phyloP scores from a whole-genome alignment of 2,113 vertebrate species.

The Brachypteracias leptosomus region DNA sequence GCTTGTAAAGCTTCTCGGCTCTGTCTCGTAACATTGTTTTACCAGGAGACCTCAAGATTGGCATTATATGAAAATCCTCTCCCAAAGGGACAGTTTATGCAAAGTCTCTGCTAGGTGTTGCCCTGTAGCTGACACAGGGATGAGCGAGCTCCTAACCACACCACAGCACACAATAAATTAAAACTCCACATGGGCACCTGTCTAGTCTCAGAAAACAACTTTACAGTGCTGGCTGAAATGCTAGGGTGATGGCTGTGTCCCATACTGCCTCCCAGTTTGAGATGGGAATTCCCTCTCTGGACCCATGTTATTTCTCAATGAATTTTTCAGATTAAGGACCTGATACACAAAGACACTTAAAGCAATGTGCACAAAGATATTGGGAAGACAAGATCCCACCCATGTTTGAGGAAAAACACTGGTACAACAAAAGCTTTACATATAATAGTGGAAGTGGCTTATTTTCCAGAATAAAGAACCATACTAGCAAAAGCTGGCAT shows the following conservation, averaged over 20 bases:
- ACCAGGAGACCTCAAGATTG: not conserved
- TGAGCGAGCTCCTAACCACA: not conserved
- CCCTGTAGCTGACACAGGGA: not conserved
- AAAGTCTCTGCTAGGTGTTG: not conserved
- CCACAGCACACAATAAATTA: not conserved
- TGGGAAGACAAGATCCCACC: not conserved
- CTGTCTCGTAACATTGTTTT: not conserved
- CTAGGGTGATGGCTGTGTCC: not conserved
- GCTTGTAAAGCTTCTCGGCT: not conserved
- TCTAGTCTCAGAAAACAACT: not conserved
- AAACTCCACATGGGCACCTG: not conserved
- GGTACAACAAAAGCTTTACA: not conserved
- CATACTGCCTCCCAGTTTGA: not conserved
- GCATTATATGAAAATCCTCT: not conserved
- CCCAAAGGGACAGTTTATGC: not conserved
- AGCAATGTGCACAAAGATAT: not conserved
- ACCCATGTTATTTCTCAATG: not conserved
- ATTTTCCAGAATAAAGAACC: not conserved
- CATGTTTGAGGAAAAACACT: not conserved
- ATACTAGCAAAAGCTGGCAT: not conserved
- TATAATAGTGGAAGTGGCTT: not conserved
- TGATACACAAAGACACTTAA: not conserved
- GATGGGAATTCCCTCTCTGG: not conserved
- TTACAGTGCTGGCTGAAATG: not conserved
- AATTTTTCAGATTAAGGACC: not conserved